These are phyloP conservation scores for Melanotus villosus DNA, from an alignment of 2,888 invertebrate species.

Conservation along the genomic window DNA sequence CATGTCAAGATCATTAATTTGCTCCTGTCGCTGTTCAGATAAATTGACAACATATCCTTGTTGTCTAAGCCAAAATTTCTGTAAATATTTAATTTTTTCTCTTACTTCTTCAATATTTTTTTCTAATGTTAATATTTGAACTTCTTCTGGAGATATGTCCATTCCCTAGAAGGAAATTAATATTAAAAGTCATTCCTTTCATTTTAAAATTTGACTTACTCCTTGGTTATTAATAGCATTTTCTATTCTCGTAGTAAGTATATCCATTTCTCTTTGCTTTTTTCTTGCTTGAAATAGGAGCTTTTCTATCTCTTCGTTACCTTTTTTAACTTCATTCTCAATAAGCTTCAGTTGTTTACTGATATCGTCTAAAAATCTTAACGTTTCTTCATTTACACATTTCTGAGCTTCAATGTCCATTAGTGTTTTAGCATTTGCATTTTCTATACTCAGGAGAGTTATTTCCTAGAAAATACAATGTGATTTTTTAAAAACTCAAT, in stretches of 20 bases:
- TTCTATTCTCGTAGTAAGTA: constrained; percentile 71
- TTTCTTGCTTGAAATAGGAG: constrained; percentile 67
- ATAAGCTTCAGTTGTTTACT: constrained; percentile 63
- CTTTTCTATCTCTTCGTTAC: constrained; percentile 68
- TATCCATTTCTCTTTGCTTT: constrained; percentile 70
- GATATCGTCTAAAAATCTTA: constrained; percentile 64
- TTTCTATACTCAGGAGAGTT: constrained; percentile 71
- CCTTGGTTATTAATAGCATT: constrained; percentile 69
- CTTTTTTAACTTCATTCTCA: constrained; percentile 67
- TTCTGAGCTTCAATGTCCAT: constrained; percentile 73
- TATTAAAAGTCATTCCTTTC: too few species aligned
- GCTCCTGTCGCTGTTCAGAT: constrained; percentile 77
- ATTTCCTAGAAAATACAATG: constrained; percentile 67
- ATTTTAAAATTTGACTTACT: too few species aligned
- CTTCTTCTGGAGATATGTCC: constrained; percentile 71
- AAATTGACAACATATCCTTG: constrained; percentile 81
- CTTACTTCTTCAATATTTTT: constrained; percentile 75
- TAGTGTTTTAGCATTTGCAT: constrained; percentile 72
- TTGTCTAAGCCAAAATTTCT: constrained; percentile 83
- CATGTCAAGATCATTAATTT: constrained; percentile 79
- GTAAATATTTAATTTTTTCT: constrained; percentile 75
- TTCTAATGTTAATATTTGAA: constrained; percentile 77
- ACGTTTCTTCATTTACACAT: constrained; percentile 57
- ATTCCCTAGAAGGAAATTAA: constrained; percentile 61
- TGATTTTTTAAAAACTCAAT: too few species aligned